Percentiles rank a stretch among this genome's conserved stretches.
phyloP scores from a whole-genome alignment of 2,888 invertebrate genomes.

The Deilephila elpenor region DNA sequence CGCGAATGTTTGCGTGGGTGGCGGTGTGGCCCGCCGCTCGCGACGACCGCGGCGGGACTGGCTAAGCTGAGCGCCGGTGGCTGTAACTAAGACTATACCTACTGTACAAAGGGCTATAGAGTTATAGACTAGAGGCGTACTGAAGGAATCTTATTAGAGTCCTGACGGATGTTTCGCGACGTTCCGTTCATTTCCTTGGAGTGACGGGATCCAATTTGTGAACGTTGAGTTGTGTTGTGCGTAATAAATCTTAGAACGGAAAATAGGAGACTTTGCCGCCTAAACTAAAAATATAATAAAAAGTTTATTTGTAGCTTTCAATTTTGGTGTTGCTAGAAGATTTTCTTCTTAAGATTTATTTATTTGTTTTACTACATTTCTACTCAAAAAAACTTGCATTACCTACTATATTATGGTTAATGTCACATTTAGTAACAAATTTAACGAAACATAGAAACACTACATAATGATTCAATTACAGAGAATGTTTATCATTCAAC shows the following conservation, averaged over 20 bases:
- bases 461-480: no score
- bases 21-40: slow-evolving; percentile 70
- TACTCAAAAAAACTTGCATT: no score
- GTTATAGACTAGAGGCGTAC: slow-evolving; percentile 15
- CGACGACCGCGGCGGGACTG: slow-evolving; percentile 80
- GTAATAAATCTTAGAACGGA: neutral
- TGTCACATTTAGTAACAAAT: no score
- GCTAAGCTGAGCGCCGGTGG: slow-evolving; percentile 29
- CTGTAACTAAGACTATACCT: neutral
- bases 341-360: no score
- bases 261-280: neutral
- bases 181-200: slow-evolving; percentile 19
- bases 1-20: slow-evolving; percentile 28
- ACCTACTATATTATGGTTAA: no score
- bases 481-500: no score
- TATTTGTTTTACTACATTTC: no score
- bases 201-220: neutral
- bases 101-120: neutral
- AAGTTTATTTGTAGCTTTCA: no score
- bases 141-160: slow-evolving; percentile 34
- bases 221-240: neutral
- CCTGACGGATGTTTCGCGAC: slow-evolving; percentile 17
- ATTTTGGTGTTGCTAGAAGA: no score
- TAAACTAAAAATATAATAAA: no score
- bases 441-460: no score